phyloP scores from a whole-genome alignment of 2,888 invertebrate species.

The Asteroscopus sphinx region DNA sequence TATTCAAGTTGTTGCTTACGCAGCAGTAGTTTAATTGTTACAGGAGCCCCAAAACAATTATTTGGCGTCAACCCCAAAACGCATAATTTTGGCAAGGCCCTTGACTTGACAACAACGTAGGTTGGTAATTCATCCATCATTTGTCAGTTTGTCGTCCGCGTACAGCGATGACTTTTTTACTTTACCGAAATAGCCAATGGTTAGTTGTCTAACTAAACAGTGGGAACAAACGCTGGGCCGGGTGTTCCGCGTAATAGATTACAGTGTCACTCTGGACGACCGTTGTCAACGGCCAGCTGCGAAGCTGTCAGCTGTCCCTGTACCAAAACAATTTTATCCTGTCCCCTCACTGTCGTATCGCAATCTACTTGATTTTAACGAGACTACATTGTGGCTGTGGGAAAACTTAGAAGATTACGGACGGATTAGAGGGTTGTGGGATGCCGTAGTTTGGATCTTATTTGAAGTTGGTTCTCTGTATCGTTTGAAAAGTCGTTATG shows the following conservation, averaged over 20 bases:
- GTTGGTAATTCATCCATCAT: conserved; percentile 43
- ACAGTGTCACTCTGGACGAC: conserved; percentile 74
- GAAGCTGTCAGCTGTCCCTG: conserved; percentile 66
- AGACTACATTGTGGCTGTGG: conserved; percentile 47
- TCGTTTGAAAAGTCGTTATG: background rate
- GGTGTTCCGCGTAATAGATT: conserved; percentile 75
- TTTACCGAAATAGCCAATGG: conserved; percentile 52
- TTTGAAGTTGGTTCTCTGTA: conserved; percentile 2
- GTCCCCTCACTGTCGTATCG: conserved; percentile 55
- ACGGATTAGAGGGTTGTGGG: conserved; percentile 27
- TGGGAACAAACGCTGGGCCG: conserved; percentile 43
- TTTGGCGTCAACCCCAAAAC: conserved; percentile 15
- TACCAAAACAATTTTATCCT: conserved; percentile 63
- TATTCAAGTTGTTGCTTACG: too few species aligned
- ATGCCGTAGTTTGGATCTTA: conserved; percentile 25
- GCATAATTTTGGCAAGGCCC: conserved; percentile 38
- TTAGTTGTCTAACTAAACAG: conserved; percentile 52
- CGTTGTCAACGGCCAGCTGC: conserved; percentile 78
- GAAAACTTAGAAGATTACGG: conserved; percentile 50
- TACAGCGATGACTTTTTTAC: conserved; percentile 52
- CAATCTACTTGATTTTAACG: conserved; percentile 63
- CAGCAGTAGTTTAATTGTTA: conserved; percentile 41
- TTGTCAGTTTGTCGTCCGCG: conserved; percentile 41
- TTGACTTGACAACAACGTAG: conserved; percentile 37
- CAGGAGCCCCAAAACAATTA: conserved; percentile 24